Evolutionary conservation across 2,888 invertebrate species (phyloP).

Genomic region (Phorcus lineatus): DNA sequence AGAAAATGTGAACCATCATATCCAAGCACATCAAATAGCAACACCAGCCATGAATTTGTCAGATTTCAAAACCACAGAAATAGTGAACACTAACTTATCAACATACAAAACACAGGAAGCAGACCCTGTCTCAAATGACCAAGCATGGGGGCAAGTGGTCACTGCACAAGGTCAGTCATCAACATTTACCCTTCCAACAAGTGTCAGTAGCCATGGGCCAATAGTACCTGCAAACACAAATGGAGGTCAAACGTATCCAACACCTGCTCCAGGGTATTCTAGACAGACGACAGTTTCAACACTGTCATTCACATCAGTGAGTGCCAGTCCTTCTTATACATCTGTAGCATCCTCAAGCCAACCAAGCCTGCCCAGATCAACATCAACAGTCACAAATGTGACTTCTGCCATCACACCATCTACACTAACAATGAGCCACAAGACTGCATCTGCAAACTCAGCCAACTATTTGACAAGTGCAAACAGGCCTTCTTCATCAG

Average conservation of each 20-base stretch:
- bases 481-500: no score
- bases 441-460: not conserved
- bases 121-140: not conserved
- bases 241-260: no score
- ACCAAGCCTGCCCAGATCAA: not conserved
- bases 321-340: not conserved
- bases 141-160: not conserved
- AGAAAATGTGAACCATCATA: not conserved
- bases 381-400: not conserved
- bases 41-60: no score
- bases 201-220: not conserved
- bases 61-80: no score
- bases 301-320: not conserved
- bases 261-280: not conserved
- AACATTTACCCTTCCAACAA: not conserved
- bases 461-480: no score
- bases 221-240: no score
- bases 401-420: not conserved
- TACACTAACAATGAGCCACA: not conserved
- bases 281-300: not conserved
- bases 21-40: not conserved
- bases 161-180: not conserved
- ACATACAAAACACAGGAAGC: not conserved
- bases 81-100: no score
- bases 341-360: not conserved